Evolutionary conservation across 2,113 vertebrate species (phyloP).

Genomic region (Neogobius melanostomus): DNA sequence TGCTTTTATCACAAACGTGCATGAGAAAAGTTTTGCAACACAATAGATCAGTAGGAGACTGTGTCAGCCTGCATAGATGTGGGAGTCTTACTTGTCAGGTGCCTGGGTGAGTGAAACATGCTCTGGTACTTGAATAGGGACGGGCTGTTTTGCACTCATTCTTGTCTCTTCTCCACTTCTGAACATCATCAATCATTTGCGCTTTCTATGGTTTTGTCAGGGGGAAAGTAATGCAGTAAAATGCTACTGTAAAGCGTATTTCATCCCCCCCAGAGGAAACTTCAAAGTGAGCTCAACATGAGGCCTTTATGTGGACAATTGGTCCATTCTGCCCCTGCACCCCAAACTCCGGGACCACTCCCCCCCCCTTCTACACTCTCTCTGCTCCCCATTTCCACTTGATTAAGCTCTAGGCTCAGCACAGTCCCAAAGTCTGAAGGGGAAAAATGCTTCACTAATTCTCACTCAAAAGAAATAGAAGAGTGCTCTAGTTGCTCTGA

Average conservation of each 20-base stretch:
- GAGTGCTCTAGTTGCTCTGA: constrained; percentile 24
- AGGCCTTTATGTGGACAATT: constrained; percentile 77
- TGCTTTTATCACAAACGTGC: constrained; percentile 70
- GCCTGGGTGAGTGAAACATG: constrained; percentile 20
- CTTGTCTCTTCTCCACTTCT: background rate
- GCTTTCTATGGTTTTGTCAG: constrained; percentile 16
- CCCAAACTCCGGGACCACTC: constrained; percentile 40
- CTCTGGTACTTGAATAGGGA: background rate
- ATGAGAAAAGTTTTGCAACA: constrained; percentile 74
- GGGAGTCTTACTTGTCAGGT: constrained; percentile 47
- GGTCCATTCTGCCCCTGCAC: constrained; percentile 73
- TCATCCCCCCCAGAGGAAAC: constrained; percentile 63
- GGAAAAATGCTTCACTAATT: constrained; percentile 73
- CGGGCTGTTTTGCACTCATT: background rate
- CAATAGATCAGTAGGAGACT: constrained; percentile 77
- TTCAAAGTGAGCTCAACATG: constrained; percentile 76
- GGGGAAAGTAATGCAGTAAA: constrained; percentile 37
- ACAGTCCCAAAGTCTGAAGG: constrained; percentile 66
- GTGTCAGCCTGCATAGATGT: constrained; percentile 59
- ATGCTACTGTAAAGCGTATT: constrained; percentile 66
- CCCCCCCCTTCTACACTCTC: constrained; percentile 42
- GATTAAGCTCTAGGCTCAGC: constrained; percentile 79
- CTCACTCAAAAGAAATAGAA: constrained; percentile 48
- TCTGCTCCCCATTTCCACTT: constrained; percentile 77
- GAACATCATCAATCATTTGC: constrained; percentile 11